phyloP scores from a whole-genome alignment of 1,140 invertebrate genomes.

The Plectrocnemia conspersa region DNA sequence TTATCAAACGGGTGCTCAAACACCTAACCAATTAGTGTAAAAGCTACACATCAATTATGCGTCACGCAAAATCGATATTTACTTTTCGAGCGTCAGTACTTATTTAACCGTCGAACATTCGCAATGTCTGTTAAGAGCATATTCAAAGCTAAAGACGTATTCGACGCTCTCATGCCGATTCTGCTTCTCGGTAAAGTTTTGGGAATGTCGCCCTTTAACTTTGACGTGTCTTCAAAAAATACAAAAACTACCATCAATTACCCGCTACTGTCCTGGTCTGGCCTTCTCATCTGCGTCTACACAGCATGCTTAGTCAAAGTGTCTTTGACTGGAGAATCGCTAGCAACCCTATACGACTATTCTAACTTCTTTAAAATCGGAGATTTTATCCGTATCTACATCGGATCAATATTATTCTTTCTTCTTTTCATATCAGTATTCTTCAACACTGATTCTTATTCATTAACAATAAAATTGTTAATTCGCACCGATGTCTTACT shows the following conservation, averaged over 20 bases:
- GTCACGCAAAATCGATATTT: too few species aligned
- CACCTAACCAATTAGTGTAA: too few species aligned
- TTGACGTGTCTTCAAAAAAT: background rate
- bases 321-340: background rate
- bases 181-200: background rate
- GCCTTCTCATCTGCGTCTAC: background rate
- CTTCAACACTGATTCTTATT: background rate
- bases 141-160: constrained; percentile 5
- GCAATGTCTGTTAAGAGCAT: background rate
- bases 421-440: background rate
- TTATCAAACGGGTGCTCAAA: too few species aligned
- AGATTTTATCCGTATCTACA: constrained; percentile 1
- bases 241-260: background rate
- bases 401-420: background rate
- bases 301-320: background rate
- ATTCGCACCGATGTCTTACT: background rate
- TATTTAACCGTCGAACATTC: too few species aligned
- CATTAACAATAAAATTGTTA: background rate
- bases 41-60: too few species aligned
- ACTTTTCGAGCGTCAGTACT: too few species aligned
- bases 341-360: background rate
- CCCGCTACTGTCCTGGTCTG: constrained; percentile 3
- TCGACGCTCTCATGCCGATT: background rate
- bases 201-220: constrained; percentile 8
- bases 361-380: constrained; percentile 1